These are phyloP conservation scores for Eulacestoma nigropectus DNA, from an alignment of 2,113 vertebrate genomes.

Conservation along the genomic window DNA sequence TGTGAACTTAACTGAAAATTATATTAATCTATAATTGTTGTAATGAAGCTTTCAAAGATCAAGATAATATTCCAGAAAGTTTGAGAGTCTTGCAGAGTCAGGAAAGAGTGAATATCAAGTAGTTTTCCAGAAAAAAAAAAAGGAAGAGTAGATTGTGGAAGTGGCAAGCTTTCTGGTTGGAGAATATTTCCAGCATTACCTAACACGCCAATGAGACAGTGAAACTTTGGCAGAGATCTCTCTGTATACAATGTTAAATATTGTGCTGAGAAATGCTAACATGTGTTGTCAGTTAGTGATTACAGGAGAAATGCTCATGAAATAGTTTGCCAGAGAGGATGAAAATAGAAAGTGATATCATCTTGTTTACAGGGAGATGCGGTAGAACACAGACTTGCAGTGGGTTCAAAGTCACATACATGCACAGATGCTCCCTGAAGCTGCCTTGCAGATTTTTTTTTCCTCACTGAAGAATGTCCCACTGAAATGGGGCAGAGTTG, in stretches of 20 bases:
- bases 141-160: background rate
- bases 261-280: slow-evolving; percentile 38
- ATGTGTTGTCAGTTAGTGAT: slow-evolving; percentile 53
- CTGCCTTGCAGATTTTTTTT: background rate
- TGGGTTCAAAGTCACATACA: background rate
- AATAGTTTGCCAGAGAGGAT: slow-evolving; percentile 20
- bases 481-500: background rate
- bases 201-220: background rate
- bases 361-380: slow-evolving; percentile 56
- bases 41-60: background rate
- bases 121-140: background rate
- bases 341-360: slow-evolving; percentile 45
- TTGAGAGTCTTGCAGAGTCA: background rate
- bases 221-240: background rate
- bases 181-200: background rate
- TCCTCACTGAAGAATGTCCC: background rate
- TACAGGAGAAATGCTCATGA: slow-evolving; percentile 20
- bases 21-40: background rate
- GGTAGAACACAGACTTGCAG: background rate
- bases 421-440: background rate
- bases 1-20: background rate
- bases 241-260: background rate
- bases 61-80: background rate
- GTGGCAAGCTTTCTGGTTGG: background rate
- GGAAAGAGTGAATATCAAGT: background rate